phyloP scores from a whole-genome alignment of 2,888 invertebrate species.

The Epinotia ramella region DNA sequence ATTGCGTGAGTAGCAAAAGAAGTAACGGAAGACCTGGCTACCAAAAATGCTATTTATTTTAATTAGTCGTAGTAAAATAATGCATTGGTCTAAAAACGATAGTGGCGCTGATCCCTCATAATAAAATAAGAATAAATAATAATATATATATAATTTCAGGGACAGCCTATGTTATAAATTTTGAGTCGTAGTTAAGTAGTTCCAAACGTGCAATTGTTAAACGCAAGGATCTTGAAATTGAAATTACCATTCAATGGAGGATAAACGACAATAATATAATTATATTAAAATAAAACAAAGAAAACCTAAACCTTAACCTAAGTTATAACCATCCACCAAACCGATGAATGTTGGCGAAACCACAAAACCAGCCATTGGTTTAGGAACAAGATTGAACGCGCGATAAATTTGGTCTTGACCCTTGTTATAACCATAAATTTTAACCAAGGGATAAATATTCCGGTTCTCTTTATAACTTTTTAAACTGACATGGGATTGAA shows the following conservation, averaged over 20 bases:
- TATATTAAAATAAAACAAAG: not conserved
- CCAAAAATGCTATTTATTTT: too few species aligned
- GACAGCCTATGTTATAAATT: not conserved
- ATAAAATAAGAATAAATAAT: too few species aligned
- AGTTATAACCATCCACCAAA: slow-evolving; percentile 20
- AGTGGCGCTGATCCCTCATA: too few species aligned
- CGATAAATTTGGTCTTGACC: slow-evolving; percentile 32
- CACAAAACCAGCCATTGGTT: slow-evolving; percentile 39
- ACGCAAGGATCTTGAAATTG: not conserved
- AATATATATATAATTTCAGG: too few species aligned
- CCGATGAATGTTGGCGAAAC: slow-evolving; percentile 27
- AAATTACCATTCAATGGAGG: not conserved
- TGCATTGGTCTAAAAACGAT: too few species aligned
- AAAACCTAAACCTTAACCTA: not conserved
- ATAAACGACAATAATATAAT: not conserved
- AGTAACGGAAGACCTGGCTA: too few species aligned
- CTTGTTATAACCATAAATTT: slow-evolving; percentile 39
- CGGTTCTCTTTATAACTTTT: slow-evolving; percentile 6
- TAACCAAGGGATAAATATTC: slow-evolving; percentile 23
- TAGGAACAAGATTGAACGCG: slow-evolving; percentile 33
- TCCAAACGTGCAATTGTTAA: not conserved
- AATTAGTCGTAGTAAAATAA: too few species aligned
- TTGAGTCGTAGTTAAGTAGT: not conserved
- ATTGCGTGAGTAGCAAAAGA: too few species aligned
- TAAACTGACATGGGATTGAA: slow-evolving; percentile 23